Evolutionary conservation across 2,797 vertebrate species (phyloP).

Genomic region (Meriones psammophilus): DNA sequence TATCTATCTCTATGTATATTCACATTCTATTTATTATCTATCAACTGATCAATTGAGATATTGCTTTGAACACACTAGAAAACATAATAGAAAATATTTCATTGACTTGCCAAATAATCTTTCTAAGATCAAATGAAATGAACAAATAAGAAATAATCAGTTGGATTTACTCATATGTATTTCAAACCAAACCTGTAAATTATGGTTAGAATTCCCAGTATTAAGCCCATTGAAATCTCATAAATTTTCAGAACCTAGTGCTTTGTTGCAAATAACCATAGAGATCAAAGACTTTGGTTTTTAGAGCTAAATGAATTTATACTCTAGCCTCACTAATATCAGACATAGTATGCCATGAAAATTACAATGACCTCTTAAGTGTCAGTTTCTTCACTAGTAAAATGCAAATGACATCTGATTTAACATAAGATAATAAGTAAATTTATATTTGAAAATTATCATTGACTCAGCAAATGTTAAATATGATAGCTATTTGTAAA

Average conservation of each 20-base stretch:
- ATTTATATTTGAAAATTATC: constrained; percentile 6
- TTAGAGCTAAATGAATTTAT: constrained; percentile 38
- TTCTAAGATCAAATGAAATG: constrained; percentile 48
- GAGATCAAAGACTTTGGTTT: constrained; percentile 11
- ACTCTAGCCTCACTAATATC: constrained; percentile 27
- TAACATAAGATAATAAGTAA: not conserved
- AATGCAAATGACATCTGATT: not conserved
- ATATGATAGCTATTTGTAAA: not conserved
- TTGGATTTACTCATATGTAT: constrained; percentile 27
- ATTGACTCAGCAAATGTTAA: not conserved
- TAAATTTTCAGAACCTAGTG: constrained; percentile 5
- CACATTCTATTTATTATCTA: not conserved
- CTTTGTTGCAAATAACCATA: constrained; percentile 33
- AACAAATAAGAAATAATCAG: constrained; percentile 47
- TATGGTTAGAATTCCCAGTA: constrained; percentile 4
- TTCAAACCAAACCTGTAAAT: constrained; percentile 33
- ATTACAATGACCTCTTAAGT: not conserved
- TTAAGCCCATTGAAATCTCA: constrained; percentile 42
- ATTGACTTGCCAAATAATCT: constrained; percentile 58
- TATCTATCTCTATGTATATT: not conserved
- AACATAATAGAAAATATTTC: not conserved
- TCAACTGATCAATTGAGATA: not conserved
- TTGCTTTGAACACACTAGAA: not conserved
- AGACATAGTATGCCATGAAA: not conserved
- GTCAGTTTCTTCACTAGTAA: constrained; percentile 18